Base-by-base conservation (phyloP, 1,140 invertebrate species). In the Heliothis virescens region DNA sequence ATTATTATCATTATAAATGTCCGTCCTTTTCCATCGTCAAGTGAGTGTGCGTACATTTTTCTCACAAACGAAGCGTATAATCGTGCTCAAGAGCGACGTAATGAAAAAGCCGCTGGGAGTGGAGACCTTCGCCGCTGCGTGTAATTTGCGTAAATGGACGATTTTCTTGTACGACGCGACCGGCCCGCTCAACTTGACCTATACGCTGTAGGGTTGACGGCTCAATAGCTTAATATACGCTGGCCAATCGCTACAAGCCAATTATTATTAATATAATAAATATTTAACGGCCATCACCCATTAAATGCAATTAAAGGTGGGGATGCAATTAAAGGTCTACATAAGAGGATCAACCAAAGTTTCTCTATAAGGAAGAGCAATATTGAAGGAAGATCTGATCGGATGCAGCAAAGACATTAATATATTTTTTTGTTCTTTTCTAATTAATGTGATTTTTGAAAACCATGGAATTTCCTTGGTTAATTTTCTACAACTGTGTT, bases 171-270 rank as follows among this genome's bases (percentile, higher is more conserved):
- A n/a, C 34, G 47, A 67, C 48, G 69, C 63, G 63, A 21, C 57
- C 21, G 79, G 81, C 85, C 74, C 79, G 88, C 80, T 89, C 86
- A 88, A 88, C 87, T 88, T 88, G 88, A 90, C 87, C 87, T 83
- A 84, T 79, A 63, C n/a, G 59, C 1, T 34, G 29, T 34, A 67
- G 78, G 72, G 72, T 59, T 75, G 72, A 16, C 67, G 21, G 15
- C 34, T 63, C 4, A 13, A 29, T 60, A 29, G 21, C 13, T 29
- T 11, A 4, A 18, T 11, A 47, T 41, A 41, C n/a, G 15, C n/a
- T n/a, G 62, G 7, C 3, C 60, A n/a, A 0, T 0, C 2, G 21
- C 34, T 15, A 0, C 34, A 41, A 11, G 34, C 34, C 15, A n/a
- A 15, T 29, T n/a, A 63, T 41, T 63, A n/a, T 41, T 60, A 26